These are phyloP conservation scores for Yponomeuta plumbellus DNA, from an alignment of 2,888 invertebrate genomes.

Conservation along the genomic window DNA sequence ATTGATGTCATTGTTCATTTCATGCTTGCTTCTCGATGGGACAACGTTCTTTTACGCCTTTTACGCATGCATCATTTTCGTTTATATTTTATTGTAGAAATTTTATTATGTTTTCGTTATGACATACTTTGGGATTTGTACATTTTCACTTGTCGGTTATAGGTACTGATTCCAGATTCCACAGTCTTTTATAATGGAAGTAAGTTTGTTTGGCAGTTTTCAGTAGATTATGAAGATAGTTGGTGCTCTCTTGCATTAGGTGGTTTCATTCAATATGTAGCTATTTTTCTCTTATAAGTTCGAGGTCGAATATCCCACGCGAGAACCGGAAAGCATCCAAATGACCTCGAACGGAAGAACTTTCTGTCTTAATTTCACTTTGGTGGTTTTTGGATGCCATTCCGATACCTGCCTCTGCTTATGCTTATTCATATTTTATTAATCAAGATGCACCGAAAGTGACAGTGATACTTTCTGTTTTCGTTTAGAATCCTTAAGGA, in stretches of 20 bases:
- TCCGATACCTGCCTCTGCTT: not conserved
- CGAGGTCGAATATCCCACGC: slow-evolving; percentile 45
- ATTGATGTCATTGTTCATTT: slow-evolving; percentile 26
- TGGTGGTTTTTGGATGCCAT: not conserved
- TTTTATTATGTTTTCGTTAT: not conserved
- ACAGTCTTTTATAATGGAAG: not conserved
- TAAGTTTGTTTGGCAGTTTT: not conserved
- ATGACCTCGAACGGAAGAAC: slow-evolving; percentile 38
- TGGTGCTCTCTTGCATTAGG: slow-evolving; percentile 50
- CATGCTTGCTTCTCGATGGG: not conserved
- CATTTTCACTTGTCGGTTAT: too few relatives aligned
- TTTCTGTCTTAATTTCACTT: slow-evolving; percentile 39
- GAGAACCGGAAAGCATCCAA: slow-evolving; percentile 56
- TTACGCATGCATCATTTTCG: not conserved
- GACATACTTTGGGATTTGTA: not conserved
- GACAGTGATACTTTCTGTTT: not conserved
- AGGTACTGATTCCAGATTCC: too few relatives aligned
- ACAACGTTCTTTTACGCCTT: not conserved
- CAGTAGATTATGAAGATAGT: not conserved
- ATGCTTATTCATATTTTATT: not conserved
- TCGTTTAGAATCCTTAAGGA: not conserved
- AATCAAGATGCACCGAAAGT: not conserved
- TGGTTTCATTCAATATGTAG: slow-evolving; percentile 60
- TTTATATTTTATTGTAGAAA: too few relatives aligned
- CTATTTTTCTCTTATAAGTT: slow-evolving; percentile 55